A percentile compares a stretch with the other conserved stretches of the same genome.
Conservation (phyloP, 1,140 invertebrate genomes). For the Musca domestica region DNA sequence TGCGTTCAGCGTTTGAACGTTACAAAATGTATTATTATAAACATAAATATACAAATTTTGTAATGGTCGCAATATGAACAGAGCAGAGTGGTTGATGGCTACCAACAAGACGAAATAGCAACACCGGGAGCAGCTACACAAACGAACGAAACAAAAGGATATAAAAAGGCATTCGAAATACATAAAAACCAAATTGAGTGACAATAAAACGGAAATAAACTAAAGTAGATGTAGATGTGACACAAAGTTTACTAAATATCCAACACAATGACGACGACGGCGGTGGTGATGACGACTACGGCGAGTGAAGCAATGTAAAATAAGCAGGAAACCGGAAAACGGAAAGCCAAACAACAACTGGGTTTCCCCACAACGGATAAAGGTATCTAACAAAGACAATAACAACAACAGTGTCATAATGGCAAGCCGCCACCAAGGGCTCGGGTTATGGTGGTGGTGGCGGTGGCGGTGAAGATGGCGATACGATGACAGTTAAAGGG, state of each 20-base stretch:
- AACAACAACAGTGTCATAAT: constrained; percentile 10
- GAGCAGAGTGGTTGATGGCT: too few relatives aligned
- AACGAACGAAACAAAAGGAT: constrained; percentile 13
- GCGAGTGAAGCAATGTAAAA: neutral
- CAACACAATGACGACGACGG: neutral
- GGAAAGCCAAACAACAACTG: constrained; percentile 18
- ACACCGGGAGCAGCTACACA: neutral
- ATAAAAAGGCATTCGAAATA: constrained; percentile 11
- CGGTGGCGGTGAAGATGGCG: neutral
- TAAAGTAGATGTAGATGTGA: constrained; percentile 6
- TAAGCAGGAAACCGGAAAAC: constrained; percentile 10
- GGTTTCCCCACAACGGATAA: constrained; percentile 13
- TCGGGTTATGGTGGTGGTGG: neutral
- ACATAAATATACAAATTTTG: constrained; percentile 11
- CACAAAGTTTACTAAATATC: too few relatives aligned
- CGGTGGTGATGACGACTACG: neutral
- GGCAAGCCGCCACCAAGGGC: neutral
- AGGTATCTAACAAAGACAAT: constrained; percentile 13
- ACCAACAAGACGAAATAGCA: neutral
- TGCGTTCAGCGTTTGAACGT: neutral
- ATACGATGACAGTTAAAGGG: constrained; percentile 12
- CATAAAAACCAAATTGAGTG: constrained; percentile 20
- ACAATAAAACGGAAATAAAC: constrained; percentile 22
- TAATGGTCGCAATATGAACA: neutral
- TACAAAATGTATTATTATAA: constrained; percentile 8